phyloP scores from a whole-genome alignment of 2,888 invertebrate genomes.

The Phortica magna region DNA sequence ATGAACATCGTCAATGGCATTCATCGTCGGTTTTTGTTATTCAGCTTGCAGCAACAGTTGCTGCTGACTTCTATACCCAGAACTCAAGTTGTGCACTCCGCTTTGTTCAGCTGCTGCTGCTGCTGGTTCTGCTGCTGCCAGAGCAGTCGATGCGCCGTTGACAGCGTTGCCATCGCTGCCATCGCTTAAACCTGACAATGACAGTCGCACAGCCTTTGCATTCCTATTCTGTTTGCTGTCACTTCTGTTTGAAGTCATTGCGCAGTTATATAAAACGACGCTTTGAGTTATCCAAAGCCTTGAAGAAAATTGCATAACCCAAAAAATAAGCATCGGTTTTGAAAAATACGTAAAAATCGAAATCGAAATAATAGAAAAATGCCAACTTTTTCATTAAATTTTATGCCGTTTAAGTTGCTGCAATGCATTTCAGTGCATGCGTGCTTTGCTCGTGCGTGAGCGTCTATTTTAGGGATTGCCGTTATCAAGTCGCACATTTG shows the following conservation, averaged over 20 bases:
- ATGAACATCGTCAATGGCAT: constrained; percentile 36
- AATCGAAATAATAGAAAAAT: too few species aligned
- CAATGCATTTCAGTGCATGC: neutral
- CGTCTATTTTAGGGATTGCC: constrained; percentile 67
- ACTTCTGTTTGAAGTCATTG: neutral
- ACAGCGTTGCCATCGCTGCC: neutral
- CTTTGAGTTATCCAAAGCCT: too few species aligned
- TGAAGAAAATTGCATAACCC: too few species aligned
- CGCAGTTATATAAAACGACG: too few species aligned
- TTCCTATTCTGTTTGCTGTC: constrained; percentile 40
- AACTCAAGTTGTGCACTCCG: neutral
- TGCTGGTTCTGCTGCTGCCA: neutral
- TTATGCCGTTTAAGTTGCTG: neutral
- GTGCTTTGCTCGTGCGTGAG: constrained; percentile 52
- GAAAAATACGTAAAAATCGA: too few species aligned
- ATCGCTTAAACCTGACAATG: constrained; percentile 8
- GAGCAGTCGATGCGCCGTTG: neutral
- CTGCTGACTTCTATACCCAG: neutral
- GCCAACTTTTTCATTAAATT: too few species aligned
- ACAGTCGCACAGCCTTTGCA: constrained; percentile 4
- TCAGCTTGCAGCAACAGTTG: constrained; percentile 22
- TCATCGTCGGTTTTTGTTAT: constrained; percentile 51
- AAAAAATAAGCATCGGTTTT: too few species aligned
- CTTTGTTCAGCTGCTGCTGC: neutral
- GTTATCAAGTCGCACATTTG: constrained; percentile 48